Evolutionary conservation across 2,113 vertebrate species (phyloP), one percentile per base, ranked within the genome.

Genomic region (Actenoides lindsayi): DNA sequence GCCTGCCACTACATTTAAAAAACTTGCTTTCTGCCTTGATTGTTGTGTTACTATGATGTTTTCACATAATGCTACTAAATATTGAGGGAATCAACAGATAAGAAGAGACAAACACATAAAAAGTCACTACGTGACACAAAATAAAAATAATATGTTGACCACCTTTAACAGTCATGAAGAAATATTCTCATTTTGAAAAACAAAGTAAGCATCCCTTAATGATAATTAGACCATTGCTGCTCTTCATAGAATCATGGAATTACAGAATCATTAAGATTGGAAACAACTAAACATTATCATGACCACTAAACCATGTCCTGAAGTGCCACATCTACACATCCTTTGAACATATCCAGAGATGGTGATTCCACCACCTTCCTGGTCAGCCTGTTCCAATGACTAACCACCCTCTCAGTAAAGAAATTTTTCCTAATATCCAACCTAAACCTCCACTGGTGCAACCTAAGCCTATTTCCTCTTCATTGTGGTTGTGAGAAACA

Each of bases 1-100:
- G 39, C 68, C 69, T 96, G 67, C 63, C 77, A 75, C 74, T 91
- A 41, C 53, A 50, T 68, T 97, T 95, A 63, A 86, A 41, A 95
- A 96, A 53, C 33, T 77, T 59, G 15, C 48, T 63, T 97, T 44
- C 88, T 92, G 53, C 83, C 74, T 84, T 85, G 37, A 25, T 89
- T 92, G 33, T 74, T 92, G n/a, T 74, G 16, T 81, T 97, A 64
- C 87, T 84, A 19, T 56, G 64, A n/a, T 31, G 64, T 46, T 88
- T 90, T 50, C 16, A 56, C 51, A 76, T 42, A 33, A 68, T 48
- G 39, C 30, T 68, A 59, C 33, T 80, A 93, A 92, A 89, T 62
- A 87, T 41, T 67, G 68, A 92, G 82, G 53, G 37, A 84, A 44
- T 86, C 42, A 78, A 64, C 53, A 77, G 30, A 37, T 70, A 53